A percentile compares a stretch with the other conserved stretches of the same genome.
These are phyloP conservation scores for Zelostemma sp. DNA, from an alignment of 1,140 invertebrate species.

Conservation along the genomic window DNA sequence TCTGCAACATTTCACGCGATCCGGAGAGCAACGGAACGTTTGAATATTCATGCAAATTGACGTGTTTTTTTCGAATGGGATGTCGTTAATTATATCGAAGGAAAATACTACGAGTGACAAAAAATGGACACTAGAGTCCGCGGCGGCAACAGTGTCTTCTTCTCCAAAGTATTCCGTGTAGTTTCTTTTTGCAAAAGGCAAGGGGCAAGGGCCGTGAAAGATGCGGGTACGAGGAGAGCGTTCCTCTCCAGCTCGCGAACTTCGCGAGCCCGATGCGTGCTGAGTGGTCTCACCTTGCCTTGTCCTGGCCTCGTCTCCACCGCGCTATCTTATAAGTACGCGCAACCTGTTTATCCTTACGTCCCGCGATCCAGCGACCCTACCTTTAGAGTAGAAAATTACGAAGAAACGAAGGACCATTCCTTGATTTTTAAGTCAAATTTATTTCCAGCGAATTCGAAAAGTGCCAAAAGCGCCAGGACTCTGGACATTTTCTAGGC, in stretches of 20 bases:
- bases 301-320: slow-evolving; percentile 24
- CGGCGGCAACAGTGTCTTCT: slow-evolving; percentile 7
- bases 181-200: slow-evolving; percentile 12
- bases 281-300: slow-evolving; percentile 51
- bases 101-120: too few species aligned
- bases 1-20: too few species aligned
- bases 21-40: too few species aligned
- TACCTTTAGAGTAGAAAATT: background rate
- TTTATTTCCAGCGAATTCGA: too few species aligned
- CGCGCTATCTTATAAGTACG: slow-evolving; percentile 46
- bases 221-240: background rate
- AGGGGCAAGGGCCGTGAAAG: background rate
- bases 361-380: slow-evolving; percentile 34
- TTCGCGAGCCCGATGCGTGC: slow-evolving; percentile 28
- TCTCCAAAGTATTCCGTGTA: slow-evolving; percentile 32
- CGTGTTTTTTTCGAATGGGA: too few species aligned
- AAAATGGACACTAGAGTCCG: too few species aligned
- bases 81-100: too few species aligned
- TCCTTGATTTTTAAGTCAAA: too few species aligned
- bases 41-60: too few species aligned
- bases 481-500: too few species aligned
- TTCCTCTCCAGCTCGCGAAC: background rate
- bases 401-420: too few species aligned
- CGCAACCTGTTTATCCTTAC: slow-evolving; percentile 52
- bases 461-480: too few species aligned